Percentiles rank a stretch among this genome's conserved stretches.
These are phyloP conservation scores for Philypnodon macrostomus DNA, from an alignment of 2,797 vertebrate genomes.

Conservation along the genomic window DNA sequence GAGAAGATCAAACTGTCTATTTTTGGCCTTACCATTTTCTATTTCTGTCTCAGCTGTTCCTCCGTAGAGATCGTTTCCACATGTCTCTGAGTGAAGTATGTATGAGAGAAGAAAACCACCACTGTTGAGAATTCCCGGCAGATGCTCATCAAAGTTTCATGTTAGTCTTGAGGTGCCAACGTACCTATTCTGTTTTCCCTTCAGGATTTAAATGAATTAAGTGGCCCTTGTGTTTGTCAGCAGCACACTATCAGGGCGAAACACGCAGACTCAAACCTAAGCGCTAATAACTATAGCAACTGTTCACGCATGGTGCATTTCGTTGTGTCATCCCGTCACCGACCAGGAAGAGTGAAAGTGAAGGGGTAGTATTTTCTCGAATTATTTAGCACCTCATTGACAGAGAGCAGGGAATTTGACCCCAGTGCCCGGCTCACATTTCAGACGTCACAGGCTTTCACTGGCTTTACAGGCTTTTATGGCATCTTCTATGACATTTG, in stretches of 20 bases:
- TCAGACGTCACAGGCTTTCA: slow-evolving; percentile 44
- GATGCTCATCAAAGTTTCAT: slow-evolving; percentile 82
- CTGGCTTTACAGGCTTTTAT: slow-evolving; percentile 29
- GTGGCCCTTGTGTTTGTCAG: too few relatives aligned
- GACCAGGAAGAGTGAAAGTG: slow-evolving; percentile 54
- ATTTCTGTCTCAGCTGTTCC: slow-evolving; percentile 33
- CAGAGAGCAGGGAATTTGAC: slow-evolving; percentile 72
- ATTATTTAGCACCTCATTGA: slow-evolving; percentile 76
- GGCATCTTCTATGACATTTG: slow-evolving; percentile 53
- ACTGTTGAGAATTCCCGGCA: slow-evolving; percentile 62
- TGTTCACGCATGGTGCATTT: not conserved
- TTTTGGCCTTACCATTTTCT: slow-evolving; percentile 60
- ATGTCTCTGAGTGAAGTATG: slow-evolving; percentile 25
- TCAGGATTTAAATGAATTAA: slow-evolving; percentile 44
- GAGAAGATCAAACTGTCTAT: not conserved
- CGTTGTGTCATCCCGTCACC: slow-evolving; percentile 19
- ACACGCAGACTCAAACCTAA: not conserved
- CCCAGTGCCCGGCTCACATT: slow-evolving; percentile 60
- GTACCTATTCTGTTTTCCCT: slow-evolving; percentile 77
- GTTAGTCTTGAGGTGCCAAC: slow-evolving; percentile 70
- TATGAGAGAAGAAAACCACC: slow-evolving; percentile 37
- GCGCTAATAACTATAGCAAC: too few relatives aligned
- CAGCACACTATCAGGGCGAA: not conserved
- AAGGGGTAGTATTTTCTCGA: slow-evolving; percentile 63
- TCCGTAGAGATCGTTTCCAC: slow-evolving; percentile 28